Base-by-base conservation (phyloP, 2,113 vertebrate species). In the Equus przewalskii region DNA sequence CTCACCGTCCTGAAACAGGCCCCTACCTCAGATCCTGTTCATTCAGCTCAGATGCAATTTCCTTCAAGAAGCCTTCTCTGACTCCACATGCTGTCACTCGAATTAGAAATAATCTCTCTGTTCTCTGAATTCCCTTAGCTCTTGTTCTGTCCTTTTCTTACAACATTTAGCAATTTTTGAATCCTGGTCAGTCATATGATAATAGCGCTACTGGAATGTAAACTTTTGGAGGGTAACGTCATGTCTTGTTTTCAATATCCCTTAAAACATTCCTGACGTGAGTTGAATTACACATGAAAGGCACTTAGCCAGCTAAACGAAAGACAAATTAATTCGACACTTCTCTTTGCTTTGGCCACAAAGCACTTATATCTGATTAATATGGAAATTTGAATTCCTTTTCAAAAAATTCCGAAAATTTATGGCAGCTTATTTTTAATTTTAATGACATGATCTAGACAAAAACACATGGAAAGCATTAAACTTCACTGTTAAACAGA, bases 381-480 rank as follows among this genome's bases (percentile, higher is more conserved):
- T 87, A 76, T 88, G 24, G 84, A 92, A 96, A 72, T 56, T 65
- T 83, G 9, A 88, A 12, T 96, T 90, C 51, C 65, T 89, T 93
- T 97, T 92, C 12, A 64, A 92, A 97, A 96, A 67, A 12, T 88
- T 96, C 67, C 92, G 41, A 82, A 96, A 86, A 83, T 76, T 41
- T 70, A 75, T 76, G 46, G 41, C 7, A 78, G 44, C 24, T 96
- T 93, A 83, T 46, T 91, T 97, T 90, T 81, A 62, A 95, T 94
- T 73, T 89, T 96, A 97, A 88, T 86, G 87, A 65, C 22, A 69
- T 36, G 36, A 51, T 78, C 49, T 94, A 94, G 87, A 94, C 62
- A 80, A 89, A 94, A 92, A 87, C 76, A 88, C 8, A 41, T 60
- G 51, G 58, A 95, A 97, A 88, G 10, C 70, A 90, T 96, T 96